Base-by-base conservation (phyloP, 2,888 invertebrate species). In the Habrosyne pyritoides region DNA sequence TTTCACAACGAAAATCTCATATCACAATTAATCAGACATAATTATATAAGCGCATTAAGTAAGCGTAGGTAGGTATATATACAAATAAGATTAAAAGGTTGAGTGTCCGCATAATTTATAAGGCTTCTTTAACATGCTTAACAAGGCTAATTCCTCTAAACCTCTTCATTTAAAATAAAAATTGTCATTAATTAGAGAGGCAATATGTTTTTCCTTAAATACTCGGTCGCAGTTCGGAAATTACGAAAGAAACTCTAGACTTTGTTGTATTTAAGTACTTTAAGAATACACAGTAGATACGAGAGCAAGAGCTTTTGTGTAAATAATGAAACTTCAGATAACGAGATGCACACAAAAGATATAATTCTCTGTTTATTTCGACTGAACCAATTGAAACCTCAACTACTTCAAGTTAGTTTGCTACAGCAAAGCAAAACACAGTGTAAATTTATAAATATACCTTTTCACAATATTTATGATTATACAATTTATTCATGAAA, bases 271-370 rank as follows among this genome's bases (percentile, higher is more conserved):
- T 2, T 18, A 18, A 3, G 24, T 24, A 24, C 24, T 7, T n/a
- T n/a, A 33, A 33, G 5, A 33, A n/a, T n/a, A 4, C 1, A n/a
- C 33, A 2, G 33, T 7, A 42, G 42, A 42, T 14, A n/a, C 7
- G 33, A 33, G 33, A 3, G 30, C 7, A 12, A 33, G 33, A 3
- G 30, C 68, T 71, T 67, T 66, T 77, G 65, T 65, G 70, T 74
- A 85, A 85, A 86, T 81, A 86, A 75, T 73, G 66, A 70, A 78
- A 73, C 77, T 76, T 68, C 67, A 80, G 81, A 77, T 88, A 88
- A 88, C 84, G 84, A 88, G 80, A 73, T 83, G 85, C 82, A 86
- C 71, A 83, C 84, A 80, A 72, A 73, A 73, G 68, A 71, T 42
- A 42, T 42, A 18, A 42, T 42, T 42, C 18, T 42, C 18, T 42